phyloP scores from a whole-genome alignment of 64 coral and sea anemone species.

The Acropora yongei region DNA sequence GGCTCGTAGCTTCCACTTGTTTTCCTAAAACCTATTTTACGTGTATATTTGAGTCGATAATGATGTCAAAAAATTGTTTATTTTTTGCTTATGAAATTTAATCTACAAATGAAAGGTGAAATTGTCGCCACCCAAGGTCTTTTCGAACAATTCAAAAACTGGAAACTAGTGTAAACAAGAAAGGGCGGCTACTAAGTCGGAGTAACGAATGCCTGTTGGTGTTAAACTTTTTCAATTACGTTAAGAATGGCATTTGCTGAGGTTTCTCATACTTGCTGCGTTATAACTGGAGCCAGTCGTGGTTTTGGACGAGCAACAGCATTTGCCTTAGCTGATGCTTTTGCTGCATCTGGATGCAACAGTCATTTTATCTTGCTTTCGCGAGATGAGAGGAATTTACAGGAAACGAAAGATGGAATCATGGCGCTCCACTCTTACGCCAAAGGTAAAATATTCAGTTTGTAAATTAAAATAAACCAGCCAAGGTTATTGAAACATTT shows the following conservation, averaged over 20 bases:
- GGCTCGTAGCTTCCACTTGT: too few species aligned
- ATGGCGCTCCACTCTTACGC: constrained; percentile 10
- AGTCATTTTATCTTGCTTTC: constrained; percentile 51
- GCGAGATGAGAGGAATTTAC: constrained; percentile 30
- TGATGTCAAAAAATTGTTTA: too few species aligned
- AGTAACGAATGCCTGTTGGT: neutral
- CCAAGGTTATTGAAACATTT: too few species aligned
- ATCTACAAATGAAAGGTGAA: too few species aligned
- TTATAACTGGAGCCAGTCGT: constrained; percentile 78
- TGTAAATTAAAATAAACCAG: too few species aligned
- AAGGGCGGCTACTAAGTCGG: constrained; percentile 17
- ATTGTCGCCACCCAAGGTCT: too few species aligned
- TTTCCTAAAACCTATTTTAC: too few species aligned
- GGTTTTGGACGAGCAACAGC: constrained; percentile 65
- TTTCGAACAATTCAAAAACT: too few species aligned
- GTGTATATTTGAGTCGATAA: too few species aligned
- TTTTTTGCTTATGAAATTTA: too few species aligned
- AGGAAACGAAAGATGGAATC: constrained; percentile 43
- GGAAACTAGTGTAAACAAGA: neutral
- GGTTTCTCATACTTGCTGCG: constrained; percentile 32
- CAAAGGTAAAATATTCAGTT: constrained; percentile 16
- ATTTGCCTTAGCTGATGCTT: constrained; percentile 30
- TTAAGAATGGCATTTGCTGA: constrained; percentile 2
- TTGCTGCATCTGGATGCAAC: neutral
- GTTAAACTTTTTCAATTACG: neutral